Evolutionary conservation across 2,888 invertebrate genomes (phyloP).

Genomic region (Ptilodon capucinus): DNA sequence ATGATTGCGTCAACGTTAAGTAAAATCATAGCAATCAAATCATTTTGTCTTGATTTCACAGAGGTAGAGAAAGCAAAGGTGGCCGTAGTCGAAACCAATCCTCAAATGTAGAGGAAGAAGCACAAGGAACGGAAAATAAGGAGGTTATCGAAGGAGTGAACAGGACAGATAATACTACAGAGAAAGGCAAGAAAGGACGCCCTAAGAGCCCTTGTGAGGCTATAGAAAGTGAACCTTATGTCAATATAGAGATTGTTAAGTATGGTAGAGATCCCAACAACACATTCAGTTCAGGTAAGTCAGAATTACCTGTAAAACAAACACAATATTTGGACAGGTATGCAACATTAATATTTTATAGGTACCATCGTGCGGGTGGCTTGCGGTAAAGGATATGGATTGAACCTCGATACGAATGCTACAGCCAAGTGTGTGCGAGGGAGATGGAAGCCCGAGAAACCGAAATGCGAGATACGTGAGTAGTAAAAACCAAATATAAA

Average conservation of each 20-base stretch:
- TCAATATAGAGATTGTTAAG: constrained; percentile 87
- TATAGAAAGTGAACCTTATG: constrained; percentile 84
- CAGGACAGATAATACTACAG: constrained; percentile 54
- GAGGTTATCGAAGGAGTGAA: constrained; percentile 38
- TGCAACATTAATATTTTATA: constrained; percentile 28
- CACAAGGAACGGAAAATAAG: constrained; percentile 40
- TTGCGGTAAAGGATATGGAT: constrained; percentile 89
- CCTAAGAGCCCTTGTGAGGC: constrained; percentile 87
- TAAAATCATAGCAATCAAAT: too few species aligned
- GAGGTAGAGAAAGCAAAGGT: constrained; percentile 74
- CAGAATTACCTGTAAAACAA: neutral
- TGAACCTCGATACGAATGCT: constrained; percentile 88
- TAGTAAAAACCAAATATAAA: too few species aligned
- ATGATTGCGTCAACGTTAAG: too few species aligned
- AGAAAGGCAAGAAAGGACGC: constrained; percentile 70
- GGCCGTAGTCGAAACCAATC: constrained; percentile 57
- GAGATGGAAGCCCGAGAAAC: constrained; percentile 92
- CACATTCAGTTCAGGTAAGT: constrained; percentile 86
- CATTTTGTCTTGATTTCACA: constrained; percentile 28
- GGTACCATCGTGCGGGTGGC: constrained; percentile 88
- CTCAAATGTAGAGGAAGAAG: constrained; percentile 46
- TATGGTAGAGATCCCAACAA: constrained; percentile 87
- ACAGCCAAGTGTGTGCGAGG: constrained; percentile 92
- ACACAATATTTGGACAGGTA: neutral
- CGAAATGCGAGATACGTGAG: constrained; percentile 91